Evolutionary conservation across 2,888 invertebrate genomes (phyloP).

Genomic region (Euplagia quadripunctaria): DNA sequence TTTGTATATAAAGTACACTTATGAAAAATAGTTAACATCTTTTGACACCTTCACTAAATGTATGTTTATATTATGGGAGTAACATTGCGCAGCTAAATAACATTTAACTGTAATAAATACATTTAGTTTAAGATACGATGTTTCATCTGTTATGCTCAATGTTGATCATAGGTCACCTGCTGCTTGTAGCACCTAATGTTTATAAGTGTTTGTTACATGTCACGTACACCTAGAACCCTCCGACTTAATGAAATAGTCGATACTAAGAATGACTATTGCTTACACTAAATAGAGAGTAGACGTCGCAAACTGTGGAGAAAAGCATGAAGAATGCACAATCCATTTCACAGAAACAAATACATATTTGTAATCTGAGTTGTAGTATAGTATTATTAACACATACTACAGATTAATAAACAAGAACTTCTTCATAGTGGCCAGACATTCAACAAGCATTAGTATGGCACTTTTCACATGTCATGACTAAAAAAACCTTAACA

Average conservation of each 20-base stretch:
- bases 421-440: too few species aligned
- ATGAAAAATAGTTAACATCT: conserved; percentile 40
- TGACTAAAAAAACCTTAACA: not conserved
- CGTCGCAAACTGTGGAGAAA: not conserved
- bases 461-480: not conserved
- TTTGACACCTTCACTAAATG: conserved; percentile 35
- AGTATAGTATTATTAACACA: too few species aligned
- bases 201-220: not conserved
- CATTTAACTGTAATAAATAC: conserved; percentile 23
- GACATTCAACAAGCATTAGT: not conserved
- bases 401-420: too few species aligned
- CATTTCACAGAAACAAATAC: not conserved
- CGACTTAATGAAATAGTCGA: not conserved
- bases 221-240: not conserved
- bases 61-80: conserved; percentile 33
- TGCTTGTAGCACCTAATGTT: not conserved
- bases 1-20: conserved; percentile 17
- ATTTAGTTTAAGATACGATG: conserved; percentile 16
- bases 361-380: not conserved
- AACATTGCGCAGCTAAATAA: conserved; percentile 17
- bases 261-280: not conserved
- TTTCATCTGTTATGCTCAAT: conserved; percentile 1
- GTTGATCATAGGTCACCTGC: not conserved
- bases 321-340: not conserved
- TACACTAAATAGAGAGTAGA: not conserved